A percentile compares a stretch with the other conserved stretches of the same genome.
Evolutionary conservation across 2,113 vertebrate species (phyloP).

Genomic region (Diphyllodes magnificus): DNA sequence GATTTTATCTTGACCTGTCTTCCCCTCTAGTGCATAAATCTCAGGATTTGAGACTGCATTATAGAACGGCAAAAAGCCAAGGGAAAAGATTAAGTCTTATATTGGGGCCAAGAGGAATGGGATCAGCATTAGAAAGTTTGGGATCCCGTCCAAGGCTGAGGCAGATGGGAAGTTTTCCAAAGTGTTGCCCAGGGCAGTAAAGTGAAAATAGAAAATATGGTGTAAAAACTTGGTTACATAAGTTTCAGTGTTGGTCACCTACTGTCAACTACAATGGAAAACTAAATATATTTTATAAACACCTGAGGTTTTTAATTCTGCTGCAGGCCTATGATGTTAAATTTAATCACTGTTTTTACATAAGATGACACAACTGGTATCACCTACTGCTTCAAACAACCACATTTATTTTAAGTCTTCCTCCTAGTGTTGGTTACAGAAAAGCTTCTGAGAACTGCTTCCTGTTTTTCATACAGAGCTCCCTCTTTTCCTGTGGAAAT

Average conservation of each 20-base stretch:
- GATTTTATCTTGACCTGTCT: background rate
- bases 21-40: background rate
- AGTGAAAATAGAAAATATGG: background rate
- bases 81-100: background rate
- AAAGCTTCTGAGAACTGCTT: conserved; percentile 36
- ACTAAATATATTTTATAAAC: background rate
- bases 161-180: background rate
- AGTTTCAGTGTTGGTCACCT: background rate
- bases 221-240: background rate
- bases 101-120: background rate
- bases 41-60: background rate
- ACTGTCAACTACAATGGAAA: background rate
- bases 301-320: background rate
- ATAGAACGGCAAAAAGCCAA: background rate
- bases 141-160: background rate
- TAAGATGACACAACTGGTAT: background rate
- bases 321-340: background rate
- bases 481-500: conserved; percentile 55
- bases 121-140: background rate
- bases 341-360: background rate
- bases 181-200: background rate
- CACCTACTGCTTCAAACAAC: background rate
- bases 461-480: conserved; percentile 28
- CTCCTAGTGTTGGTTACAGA: background rate
- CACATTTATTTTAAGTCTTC: conserved; percentile 25